Base-by-base conservation (phyloP, 53 echinoderm and acorn worm species). In the Astropecten irregularis region DNA sequence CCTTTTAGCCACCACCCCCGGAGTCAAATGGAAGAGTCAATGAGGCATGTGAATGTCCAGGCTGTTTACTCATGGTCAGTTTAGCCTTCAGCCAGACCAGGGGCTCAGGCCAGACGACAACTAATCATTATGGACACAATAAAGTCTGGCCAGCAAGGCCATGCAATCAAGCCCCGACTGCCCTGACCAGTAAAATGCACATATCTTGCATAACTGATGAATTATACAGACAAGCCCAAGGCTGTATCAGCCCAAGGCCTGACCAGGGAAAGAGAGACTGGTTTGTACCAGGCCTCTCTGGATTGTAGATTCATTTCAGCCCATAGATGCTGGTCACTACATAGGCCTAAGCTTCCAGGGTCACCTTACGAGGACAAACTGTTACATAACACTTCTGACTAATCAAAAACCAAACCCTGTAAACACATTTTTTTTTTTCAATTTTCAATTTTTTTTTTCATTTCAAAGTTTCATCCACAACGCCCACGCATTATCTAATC, bases 91-190 rank as follows among this genome's bases (percentile, higher is more conserved):
- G 36, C 33, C 25, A 48, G 28, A 25, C 40, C 19, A 39, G 28
- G 22, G 54, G 54, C 54, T 57, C 58, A 76, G 58, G 10, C 59
- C 79, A 79, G 79, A 60, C 60, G 39, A 40, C 40, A 56, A 77
- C 29, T 62, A 79, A 79, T 79, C 79, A 79, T 42, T 61, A 62
- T 32, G 79, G 79, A 33, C 62, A 79, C 62, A 79, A 79, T 77
- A 62, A 54, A 62, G 79, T 79, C 79, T 79, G 60, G 79, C 19
- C 61, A 20, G 20, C 77, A 77, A 79, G 79, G 79, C 46, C 62
- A 48, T n/a, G n/a, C n/a, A n/a, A n/a, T n/a, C n/a, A n/a, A n/a
- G n/a, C n/a, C n/a, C n/a, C n/a, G n/a, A n/a, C n/a, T n/a, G n/a
- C n/a, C n/a, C 30, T 10, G 30, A 10, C 13, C 10, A 61, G 31